Evolutionary conservation across 1,140 invertebrate species (phyloP).

Genomic region (Condylostylus longicornis): DNA sequence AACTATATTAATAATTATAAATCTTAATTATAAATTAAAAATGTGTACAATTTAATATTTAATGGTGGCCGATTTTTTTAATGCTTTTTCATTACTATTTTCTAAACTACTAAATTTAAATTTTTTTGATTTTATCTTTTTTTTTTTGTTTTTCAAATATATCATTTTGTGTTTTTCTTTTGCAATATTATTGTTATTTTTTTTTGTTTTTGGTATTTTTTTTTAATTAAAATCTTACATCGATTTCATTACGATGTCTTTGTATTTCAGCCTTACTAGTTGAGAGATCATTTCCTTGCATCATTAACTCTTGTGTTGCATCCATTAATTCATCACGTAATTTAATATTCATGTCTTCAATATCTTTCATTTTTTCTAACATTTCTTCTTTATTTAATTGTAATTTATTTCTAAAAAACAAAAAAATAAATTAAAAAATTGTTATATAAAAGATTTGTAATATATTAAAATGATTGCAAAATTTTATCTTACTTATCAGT

Average conservation of each 20-base stretch:
- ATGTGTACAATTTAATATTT: no score
- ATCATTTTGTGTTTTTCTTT: no score
- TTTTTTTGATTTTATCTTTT: no score
- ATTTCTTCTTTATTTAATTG: conserved; percentile 31
- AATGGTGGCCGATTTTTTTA: no score
- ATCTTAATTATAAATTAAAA: no score
- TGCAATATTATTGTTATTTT: no score
- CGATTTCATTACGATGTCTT: conserved; percentile 34
- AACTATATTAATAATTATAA: no score
- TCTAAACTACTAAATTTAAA: neutral
- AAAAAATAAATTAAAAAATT: conserved; percentile 1
- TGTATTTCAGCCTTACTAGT: conserved; percentile 36
- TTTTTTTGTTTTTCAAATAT: no score
- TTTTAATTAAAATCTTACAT: conserved; percentile 28
- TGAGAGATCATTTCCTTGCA: conserved; percentile 36
- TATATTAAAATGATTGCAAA: neutral
- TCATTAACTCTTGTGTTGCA: conserved; percentile 34
- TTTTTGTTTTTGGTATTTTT: no score
- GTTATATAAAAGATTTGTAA: neutral
- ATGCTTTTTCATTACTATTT: no score
- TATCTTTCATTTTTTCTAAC: conserved; percentile 37
- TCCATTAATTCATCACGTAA: conserved; percentile 38
- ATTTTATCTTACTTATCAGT: conserved; percentile 28
- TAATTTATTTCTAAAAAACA: conserved; percentile 23
- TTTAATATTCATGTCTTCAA: conserved; percentile 36